Evolutionary conservation across 2,888 invertebrate genomes (phyloP), one percentile per base, ranked within the genome.

Genomic region (Mimas tiliae): DNA sequence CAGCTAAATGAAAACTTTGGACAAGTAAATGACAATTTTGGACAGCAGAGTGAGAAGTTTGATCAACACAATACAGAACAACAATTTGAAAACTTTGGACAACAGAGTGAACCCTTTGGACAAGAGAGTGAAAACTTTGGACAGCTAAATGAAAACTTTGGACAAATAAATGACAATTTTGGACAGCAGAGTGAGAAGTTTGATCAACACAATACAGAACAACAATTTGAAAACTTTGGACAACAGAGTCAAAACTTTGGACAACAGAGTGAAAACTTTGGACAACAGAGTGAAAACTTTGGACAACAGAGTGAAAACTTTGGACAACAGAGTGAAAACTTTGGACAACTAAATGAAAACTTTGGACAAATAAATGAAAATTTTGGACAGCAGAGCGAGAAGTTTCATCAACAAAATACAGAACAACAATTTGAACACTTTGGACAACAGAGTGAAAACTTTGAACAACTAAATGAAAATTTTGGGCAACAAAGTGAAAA

Each of bases 11-110:
- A 19, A 58, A 65, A 12, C 11, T 65, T 71, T 48, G 69, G 62
- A 14, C 72, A 77, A 47, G 66, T 68, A 63, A 62, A 69, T 11
- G 65, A 72, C 38, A 14, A 71, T 16, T 68, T 72, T 33, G 67
- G 27, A 4, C 53, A 55, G 21, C 53, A 68, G 27, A 69, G 71
- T 33, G 62, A 68, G 68, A 69, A 67, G 67, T 53, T 70, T 47
- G 66, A 73, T 63, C 71, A 72, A 52, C 65, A 72, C 21, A 65
- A 55, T 68, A 65, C 76, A 78, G 67, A 71, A 33, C 77, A 82
- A 73, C 69, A 64, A 58, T 62, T 69, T 51, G 62, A 38, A 38
- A 27, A 0, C 34, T 68, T 69, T 50, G 70, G 67, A 63, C 63
- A 67, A 51, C 67, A 74, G 64, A 64, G 62, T 62, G 51, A 69